Evolutionary conservation across 2,113 vertebrate species (phyloP).

Genomic region (Pardalotus punctatus): DNA sequence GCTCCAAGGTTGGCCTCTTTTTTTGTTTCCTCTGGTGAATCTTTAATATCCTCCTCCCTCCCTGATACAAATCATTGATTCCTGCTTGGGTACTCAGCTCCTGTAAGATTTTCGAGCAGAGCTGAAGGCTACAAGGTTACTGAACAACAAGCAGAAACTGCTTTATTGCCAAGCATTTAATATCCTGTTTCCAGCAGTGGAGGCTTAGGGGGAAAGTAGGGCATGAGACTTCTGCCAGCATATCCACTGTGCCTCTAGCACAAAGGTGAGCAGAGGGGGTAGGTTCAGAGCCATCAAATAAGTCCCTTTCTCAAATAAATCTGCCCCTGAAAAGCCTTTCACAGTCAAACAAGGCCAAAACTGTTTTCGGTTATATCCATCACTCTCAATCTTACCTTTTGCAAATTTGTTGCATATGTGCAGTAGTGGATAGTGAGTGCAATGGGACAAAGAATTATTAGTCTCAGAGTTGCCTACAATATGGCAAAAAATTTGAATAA

Average conservation of each 20-base stretch:
- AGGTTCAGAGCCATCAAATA: neutral
- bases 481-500: neutral
- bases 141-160: conserved; percentile 41
- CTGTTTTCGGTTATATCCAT: neutral
- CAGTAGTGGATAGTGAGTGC: neutral
- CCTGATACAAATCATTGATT: conserved; percentile 39
- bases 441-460: neutral
- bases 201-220: conserved; percentile 3
- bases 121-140: conserved; percentile 62
- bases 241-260: neutral
- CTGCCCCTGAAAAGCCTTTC: neutral
- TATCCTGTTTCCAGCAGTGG: conserved; percentile 35
- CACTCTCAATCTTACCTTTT: neutral
- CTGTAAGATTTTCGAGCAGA: conserved; percentile 34
- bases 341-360: neutral
- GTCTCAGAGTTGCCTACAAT: neutral
- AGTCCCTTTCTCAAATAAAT: conserved; percentile 19
- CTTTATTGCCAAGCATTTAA: conserved; percentile 61
- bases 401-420: neutral
- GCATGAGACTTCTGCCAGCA: neutral
- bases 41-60: conserved; percentile 39
- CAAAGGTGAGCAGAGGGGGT: neutral
- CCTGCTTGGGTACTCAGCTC: neutral
- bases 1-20: neutral
- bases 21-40: neutral